Conservation (phyloP, 2,888 invertebrate genomes). For the Luffia ferchaultella region DNA sequence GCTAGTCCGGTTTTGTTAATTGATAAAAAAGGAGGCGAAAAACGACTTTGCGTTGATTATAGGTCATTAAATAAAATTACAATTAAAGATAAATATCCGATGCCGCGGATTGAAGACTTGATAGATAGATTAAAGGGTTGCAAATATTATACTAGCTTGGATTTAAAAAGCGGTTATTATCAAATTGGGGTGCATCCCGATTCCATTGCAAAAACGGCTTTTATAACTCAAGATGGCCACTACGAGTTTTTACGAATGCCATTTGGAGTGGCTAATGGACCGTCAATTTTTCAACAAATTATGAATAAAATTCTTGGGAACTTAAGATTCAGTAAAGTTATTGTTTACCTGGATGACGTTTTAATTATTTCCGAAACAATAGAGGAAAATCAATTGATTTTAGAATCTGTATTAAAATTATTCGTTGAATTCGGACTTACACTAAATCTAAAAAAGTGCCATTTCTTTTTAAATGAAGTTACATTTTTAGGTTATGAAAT, state of each 20-base stretch:
- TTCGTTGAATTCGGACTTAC: not conserved
- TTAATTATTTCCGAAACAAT: not conserved
- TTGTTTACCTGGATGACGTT: not conserved
- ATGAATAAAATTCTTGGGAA: not conserved
- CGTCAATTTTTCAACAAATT: not conserved
- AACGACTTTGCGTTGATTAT: constrained; percentile 14
- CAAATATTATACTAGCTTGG: not conserved
- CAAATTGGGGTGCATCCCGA: not conserved
- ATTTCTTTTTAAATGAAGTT: not conserved
- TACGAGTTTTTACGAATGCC: not conserved
- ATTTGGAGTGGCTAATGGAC: not conserved
- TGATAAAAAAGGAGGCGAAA: constrained; percentile 13
- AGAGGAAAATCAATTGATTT: not conserved
- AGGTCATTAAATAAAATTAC: constrained; percentile 9
- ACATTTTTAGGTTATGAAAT: not conserved
- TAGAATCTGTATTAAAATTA: not conserved
- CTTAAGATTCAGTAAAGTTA: not conserved
- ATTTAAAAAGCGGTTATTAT: not conserved
- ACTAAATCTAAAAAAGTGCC: not conserved
- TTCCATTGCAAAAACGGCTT: not conserved
- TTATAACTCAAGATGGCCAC: no score
- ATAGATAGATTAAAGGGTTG: not conserved
- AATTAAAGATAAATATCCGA: no score
- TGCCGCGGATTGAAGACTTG: not conserved
- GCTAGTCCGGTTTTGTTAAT: constrained; percentile 15